Percentiles rank a stretch among this genome's conserved stretches.
These are phyloP conservation scores for Brenthis daphne DNA, from an alignment of 2,888 invertebrate genomes.

Conservation along the genomic window DNA sequence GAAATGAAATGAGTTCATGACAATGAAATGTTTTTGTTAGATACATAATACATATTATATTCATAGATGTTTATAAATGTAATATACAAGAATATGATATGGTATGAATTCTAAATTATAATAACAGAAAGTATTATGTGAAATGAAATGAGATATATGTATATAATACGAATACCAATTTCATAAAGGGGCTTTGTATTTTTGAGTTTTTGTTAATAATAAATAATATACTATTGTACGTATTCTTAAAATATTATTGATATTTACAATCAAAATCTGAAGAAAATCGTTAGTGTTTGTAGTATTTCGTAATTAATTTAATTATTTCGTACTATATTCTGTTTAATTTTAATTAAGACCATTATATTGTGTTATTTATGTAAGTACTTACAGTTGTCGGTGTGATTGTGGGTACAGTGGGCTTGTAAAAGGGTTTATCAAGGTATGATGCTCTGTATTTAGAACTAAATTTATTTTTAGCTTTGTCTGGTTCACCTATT, in stretches of 20 bases:
- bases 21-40: neutral
- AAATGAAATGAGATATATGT: constrained; percentile 10
- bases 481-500: constrained; percentile 70
- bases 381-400: constrained; percentile 77
- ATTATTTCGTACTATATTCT: neutral
- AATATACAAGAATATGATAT: neutral
- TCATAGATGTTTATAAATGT: neutral
- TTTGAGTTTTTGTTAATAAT: neutral
- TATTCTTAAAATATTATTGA: no score
- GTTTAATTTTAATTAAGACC: neutral
- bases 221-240: no score
- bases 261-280: no score
- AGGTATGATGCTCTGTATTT: constrained; percentile 80
- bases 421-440: constrained; percentile 83
- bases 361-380: constrained; percentile 39
- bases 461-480: constrained; percentile 81
- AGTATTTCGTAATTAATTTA: no score
- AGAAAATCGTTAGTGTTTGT: no score
- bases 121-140: neutral
- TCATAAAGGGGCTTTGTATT: constrained; percentile 77
- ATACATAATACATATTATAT: neutral
- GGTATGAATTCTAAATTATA: neutral
- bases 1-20: constrained; percentile 10
- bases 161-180: constrained; percentile 55
- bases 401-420: constrained; percentile 84